Evolutionary conservation across 2,888 invertebrate genomes (phyloP).

Genomic region (Aproaerema taeniolella): DNA sequence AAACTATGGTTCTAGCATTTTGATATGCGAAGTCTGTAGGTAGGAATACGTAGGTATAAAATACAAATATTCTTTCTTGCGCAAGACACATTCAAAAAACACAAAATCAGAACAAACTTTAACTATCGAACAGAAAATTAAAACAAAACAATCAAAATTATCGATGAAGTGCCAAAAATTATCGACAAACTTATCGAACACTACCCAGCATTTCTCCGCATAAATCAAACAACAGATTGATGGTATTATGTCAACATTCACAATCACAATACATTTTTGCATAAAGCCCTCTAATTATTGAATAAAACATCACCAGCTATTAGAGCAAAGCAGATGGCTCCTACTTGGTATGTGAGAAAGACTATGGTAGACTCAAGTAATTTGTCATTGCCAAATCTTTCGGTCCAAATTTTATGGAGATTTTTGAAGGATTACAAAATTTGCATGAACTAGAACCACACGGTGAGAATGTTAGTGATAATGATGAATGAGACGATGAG

Average conservation of each 20-base stretch:
- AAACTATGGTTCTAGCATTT: no score
- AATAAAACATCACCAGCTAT: constrained; percentile 52
- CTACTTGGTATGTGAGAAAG: constrained; percentile 54
- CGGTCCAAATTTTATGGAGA: constrained; percentile 43
- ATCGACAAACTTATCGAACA: no score
- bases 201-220: constrained; percentile 31
- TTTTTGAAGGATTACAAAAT: constrained; percentile 41
- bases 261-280: constrained; percentile 65
- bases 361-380: constrained; percentile 30
- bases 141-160: no score
- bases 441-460: constrained; percentile 40
- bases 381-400: constrained; percentile 64
- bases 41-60: no score
- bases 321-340: constrained; percentile 51
- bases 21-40: no score
- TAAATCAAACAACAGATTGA: constrained; percentile 70
- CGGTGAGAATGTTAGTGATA: constrained; percentile 24
- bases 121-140: no score
- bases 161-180: no score
- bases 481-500: constrained; percentile 10
- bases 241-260: constrained; percentile 75
- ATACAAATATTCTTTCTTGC: no score
- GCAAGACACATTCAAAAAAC: no score
- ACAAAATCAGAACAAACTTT: no score
- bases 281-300: constrained; percentile 69